Evolutionary conservation across 2,888 invertebrate species (phyloP).

Genomic region (Acrobasis consociella): DNA sequence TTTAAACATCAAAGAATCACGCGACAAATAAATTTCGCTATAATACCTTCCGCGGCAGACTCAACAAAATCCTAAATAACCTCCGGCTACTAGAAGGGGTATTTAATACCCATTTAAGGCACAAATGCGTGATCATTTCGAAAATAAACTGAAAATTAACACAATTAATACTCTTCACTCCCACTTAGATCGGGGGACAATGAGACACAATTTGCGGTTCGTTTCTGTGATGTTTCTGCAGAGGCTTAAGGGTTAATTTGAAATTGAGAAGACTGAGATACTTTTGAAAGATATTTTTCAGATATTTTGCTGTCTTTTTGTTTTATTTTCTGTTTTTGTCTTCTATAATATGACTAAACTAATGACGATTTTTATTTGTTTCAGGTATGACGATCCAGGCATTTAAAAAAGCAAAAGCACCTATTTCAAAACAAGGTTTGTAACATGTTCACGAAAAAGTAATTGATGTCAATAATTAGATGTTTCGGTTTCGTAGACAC

Average conservation of each 20-base stretch:
- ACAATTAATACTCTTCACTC: slow-evolving; percentile 51
- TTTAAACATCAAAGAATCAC: not conserved
- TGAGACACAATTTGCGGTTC: slow-evolving; percentile 38
- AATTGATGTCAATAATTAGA: no score
- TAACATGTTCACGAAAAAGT: no score
- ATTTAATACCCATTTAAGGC: slow-evolving; percentile 8
- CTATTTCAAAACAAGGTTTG: not conserved
- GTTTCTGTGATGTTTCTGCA: slow-evolving; percentile 8
- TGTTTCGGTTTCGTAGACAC: no score
- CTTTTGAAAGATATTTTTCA: not conserved
- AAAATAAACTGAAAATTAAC: slow-evolving; percentile 43
- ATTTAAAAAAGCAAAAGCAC: not conserved
- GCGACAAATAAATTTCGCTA: not conserved
- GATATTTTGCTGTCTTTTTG: not conserved
- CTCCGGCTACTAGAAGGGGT: slow-evolving; percentile 3
- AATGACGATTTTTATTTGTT: not conserved
- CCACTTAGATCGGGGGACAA: slow-evolving; percentile 44
- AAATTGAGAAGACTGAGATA: not conserved
- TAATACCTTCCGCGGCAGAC: not conserved
- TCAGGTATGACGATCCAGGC: not conserved
- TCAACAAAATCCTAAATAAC: not conserved
- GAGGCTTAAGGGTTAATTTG: slow-evolving; percentile 16
- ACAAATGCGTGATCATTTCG: slow-evolving; percentile 15
- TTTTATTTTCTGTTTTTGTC: not conserved
- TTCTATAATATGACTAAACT: not conserved